Percentiles rank a stretch among this genome's conserved stretches.
Conservation (phyloP, 2,797 vertebrate genomes). For the Pangasius sanitwongsei region DNA sequence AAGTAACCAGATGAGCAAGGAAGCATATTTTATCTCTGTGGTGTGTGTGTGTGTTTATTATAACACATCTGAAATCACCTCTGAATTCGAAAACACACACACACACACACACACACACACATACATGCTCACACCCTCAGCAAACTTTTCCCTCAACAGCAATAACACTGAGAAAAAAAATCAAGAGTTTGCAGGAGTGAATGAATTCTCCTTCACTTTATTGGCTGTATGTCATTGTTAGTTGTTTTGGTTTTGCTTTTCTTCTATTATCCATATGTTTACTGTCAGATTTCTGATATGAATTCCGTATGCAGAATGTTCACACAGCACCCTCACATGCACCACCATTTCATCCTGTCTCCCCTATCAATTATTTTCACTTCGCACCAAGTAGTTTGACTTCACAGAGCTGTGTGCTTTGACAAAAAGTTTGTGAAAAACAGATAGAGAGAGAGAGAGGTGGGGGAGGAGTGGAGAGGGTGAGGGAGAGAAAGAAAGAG, state of each 20-base stretch:
- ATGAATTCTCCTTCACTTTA: slow-evolving; percentile 20
- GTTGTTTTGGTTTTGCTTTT: slow-evolving; percentile 16
- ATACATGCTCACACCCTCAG: background rate
- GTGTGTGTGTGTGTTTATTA: background rate
- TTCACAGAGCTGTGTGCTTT: slow-evolving; percentile 47
- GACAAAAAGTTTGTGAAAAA: slow-evolving; percentile 50
- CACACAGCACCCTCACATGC: background rate
- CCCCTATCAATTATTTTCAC: slow-evolving; percentile 45
- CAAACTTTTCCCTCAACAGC: slow-evolving; percentile 4
- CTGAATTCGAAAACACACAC: background rate
- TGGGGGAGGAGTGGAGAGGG: slow-evolving; percentile 65
- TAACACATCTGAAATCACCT: background rate
- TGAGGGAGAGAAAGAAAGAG: slow-evolving; percentile 69
- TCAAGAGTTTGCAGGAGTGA: background rate
- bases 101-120: slow-evolving; percentile 29
- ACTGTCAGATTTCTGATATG: slow-evolving; percentile 35
- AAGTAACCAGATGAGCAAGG: background rate
- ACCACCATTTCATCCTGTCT: slow-evolving; percentile 38
- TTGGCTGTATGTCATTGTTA: slow-evolving; percentile 11
- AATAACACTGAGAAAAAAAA: background rate
- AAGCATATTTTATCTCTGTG: background rate
- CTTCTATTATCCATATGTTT: slow-evolving; percentile 38
- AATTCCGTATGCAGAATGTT: slow-evolving; percentile 25
- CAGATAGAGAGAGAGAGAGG: slow-evolving; percentile 27
- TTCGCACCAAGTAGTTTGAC: slow-evolving; percentile 37